Percentiles rank a stretch among this genome's conserved stretches.
Evolutionary conservation across 2,113 vertebrate species (phyloP).

Genomic region (Marmota flaviventris): DNA sequence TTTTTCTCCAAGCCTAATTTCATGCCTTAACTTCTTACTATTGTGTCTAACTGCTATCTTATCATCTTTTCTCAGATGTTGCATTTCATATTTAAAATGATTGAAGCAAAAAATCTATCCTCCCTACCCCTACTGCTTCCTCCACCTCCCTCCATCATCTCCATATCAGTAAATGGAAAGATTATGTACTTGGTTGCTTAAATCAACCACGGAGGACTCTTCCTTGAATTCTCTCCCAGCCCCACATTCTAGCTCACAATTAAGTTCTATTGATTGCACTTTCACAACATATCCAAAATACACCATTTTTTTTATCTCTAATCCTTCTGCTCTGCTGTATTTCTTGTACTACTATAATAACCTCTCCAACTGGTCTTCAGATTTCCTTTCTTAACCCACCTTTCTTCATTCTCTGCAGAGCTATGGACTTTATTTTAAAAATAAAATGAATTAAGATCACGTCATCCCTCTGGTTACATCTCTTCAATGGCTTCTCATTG

Average conservation of each 20-base stretch:
- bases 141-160: not conserved
- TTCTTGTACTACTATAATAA: not conserved
- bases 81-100: not conserved
- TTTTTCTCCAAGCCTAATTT: not conserved
- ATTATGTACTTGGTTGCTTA: not conserved
- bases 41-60: not conserved
- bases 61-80: not conserved
- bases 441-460: not conserved
- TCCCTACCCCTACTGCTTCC: not conserved
- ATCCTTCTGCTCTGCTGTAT: not conserved
- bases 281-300: not conserved
- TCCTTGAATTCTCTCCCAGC: not conserved
- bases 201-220: not conserved
- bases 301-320: not conserved
- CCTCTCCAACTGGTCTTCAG: not conserved
- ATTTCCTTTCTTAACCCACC: not conserved
- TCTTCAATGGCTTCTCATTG: not conserved
- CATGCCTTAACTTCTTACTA: not conserved
- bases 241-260: not conserved
- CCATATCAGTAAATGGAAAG: not conserved
- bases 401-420: not conserved
- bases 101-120: not conserved
- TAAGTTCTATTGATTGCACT: not conserved
- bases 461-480: not conserved
- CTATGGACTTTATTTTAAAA: not conserved